A percentile compares a stretch with the other conserved stretches of the same genome.
Evolutionary conservation across 2,797 vertebrate genomes (phyloP).

Genomic region (Sciurus vulgaris): DNA sequence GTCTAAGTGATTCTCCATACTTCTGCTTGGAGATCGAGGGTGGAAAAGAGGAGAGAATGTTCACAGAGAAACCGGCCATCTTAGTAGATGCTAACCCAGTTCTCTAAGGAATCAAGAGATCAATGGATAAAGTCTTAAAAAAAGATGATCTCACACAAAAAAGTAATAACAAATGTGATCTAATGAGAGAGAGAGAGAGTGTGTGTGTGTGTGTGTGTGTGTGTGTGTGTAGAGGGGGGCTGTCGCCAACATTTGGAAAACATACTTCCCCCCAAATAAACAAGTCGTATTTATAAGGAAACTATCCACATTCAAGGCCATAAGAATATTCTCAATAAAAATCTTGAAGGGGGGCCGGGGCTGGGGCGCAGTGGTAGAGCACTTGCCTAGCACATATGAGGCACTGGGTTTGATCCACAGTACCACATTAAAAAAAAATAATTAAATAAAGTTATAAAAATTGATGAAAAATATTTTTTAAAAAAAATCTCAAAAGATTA

Average conservation of each 20-base stretch:
- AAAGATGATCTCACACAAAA: background rate
- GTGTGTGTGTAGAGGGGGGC: background rate
- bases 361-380: too few relatives aligned
- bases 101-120: background rate
- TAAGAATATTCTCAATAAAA: background rate
- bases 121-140: background rate
- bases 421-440: background rate
- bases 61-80: background rate
- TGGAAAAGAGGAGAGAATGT: background rate
- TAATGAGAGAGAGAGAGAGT: background rate
- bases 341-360: background rate
- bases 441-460: too few relatives aligned
- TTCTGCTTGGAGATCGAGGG: background rate
- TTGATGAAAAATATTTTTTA: background rate
- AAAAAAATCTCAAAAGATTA: background rate
- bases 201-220: too few relatives aligned
- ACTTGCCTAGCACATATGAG: too few relatives aligned
- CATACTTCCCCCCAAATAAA: background rate
- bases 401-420: too few relatives aligned
- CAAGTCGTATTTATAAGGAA: background rate
- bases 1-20: background rate
- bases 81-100: background rate
- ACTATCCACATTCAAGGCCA: background rate
- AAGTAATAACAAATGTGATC: background rate
- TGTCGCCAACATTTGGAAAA: background rate